These are phyloP conservation scores for Oostethus manadensis DNA, from an alignment of 2,113 vertebrate genomes.

Conservation along the genomic window DNA sequence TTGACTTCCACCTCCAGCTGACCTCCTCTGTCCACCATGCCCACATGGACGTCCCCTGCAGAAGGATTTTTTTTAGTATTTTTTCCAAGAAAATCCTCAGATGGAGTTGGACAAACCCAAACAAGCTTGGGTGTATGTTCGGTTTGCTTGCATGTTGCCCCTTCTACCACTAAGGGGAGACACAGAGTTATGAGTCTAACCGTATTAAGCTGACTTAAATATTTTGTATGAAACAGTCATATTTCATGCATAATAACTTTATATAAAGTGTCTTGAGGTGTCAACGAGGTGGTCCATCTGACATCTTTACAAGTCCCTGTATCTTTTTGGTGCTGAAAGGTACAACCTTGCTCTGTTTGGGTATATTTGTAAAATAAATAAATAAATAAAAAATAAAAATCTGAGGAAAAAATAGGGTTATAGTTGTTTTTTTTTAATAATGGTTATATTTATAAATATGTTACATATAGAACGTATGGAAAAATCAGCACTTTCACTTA, in stretches of 20 bases:
- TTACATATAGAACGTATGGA: no score
- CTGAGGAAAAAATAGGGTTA: no score
- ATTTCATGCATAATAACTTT: slow-evolving; percentile 40
- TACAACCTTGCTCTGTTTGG: neutral
- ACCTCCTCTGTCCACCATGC: slow-evolving; percentile 86
- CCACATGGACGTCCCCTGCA: slow-evolving; percentile 86
- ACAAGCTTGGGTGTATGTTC: no score
- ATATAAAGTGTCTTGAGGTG: neutral
- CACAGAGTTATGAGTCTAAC: slow-evolving; percentile 15
- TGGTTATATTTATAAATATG: no score
- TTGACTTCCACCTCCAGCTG: slow-evolving; percentile 96
- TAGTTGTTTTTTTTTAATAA: no score
- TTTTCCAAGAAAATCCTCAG: neutral
- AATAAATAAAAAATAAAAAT: no score
- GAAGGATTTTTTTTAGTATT: neutral
- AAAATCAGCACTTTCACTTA: no score
- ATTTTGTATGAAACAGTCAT: slow-evolving; percentile 50
- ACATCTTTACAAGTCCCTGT: neutral
- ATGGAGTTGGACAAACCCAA: no score
- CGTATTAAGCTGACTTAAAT: slow-evolving; percentile 1
- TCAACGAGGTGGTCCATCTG: neutral
- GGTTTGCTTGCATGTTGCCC: neutral
- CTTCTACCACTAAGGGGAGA: slow-evolving; percentile 56
- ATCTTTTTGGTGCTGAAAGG: slow-evolving; percentile 1
- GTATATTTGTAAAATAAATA: no score